phyloP scores from a whole-genome alignment of 2,888 invertebrate species.

The Thecocarcelia acutangulata region DNA sequence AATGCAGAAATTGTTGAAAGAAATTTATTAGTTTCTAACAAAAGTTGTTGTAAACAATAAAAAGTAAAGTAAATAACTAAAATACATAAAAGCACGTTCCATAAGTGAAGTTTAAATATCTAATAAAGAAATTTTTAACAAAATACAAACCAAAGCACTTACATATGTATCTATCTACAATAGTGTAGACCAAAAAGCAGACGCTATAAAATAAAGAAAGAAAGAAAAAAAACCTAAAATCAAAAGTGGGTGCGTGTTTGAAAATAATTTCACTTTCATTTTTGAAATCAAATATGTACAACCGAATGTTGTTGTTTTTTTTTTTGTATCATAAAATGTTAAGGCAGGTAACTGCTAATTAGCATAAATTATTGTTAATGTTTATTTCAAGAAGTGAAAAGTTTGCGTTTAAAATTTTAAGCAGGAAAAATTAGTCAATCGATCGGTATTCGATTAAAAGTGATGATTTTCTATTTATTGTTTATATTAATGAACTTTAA shows the following conservation, averaged over 20 bases:
- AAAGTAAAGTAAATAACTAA: conserved; percentile 6
- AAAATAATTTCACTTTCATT: conserved; percentile 68
- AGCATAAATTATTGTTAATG: conserved; percentile 57
- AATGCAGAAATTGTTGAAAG: conserved; percentile 43
- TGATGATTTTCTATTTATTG: neutral
- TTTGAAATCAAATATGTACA: conserved; percentile 18
- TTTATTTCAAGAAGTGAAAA: conserved; percentile 15
- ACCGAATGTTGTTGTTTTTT: no score
- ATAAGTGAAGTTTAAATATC: conserved; percentile 25
- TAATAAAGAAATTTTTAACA: conserved; percentile 2
- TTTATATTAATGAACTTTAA: no score
- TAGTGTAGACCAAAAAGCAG: conserved; percentile 34
- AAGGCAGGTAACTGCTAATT: conserved; percentile 50
- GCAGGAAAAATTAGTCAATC: conserved; percentile 15
- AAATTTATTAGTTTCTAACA: conserved; percentile 18
- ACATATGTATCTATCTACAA: no score
- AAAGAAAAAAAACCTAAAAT: neutral
- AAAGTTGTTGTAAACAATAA: conserved; percentile 7
- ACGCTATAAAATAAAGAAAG: conserved; percentile 13
- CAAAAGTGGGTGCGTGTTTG: conserved; percentile 64
- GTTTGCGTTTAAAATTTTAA: conserved; percentile 30
- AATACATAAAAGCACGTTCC: conserved; percentile 46
- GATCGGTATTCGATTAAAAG: neutral
- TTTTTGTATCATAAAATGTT: no score
- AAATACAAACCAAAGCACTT: conserved; percentile 22